Conservation (phyloP, 2,113 vertebrate species). For the Tursiops truncatus region DNA sequence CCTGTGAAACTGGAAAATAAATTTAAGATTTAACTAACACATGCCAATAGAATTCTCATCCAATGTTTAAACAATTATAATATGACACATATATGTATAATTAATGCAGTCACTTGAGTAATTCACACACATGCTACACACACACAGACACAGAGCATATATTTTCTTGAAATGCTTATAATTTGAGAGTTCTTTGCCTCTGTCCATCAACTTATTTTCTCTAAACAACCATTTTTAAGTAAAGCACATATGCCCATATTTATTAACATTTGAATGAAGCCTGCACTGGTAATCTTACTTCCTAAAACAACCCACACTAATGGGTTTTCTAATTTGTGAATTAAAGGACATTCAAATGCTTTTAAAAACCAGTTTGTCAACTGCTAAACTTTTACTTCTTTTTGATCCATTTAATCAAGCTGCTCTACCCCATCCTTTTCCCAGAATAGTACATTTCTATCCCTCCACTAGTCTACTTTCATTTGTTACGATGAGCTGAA, state of each 20-base stretch:
- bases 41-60: background rate
- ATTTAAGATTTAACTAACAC: background rate
- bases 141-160: background rate
- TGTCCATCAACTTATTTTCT: background rate
- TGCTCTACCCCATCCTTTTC: background rate
- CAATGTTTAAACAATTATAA: background rate
- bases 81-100: background rate
- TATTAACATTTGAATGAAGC: background rate
- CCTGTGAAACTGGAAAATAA: background rate
- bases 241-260: background rate
- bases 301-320: background rate
- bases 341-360: conserved; percentile 8
- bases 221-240: background rate
- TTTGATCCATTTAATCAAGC: conserved; percentile 11
- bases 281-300: background rate
- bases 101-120: background rate
- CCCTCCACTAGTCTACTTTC: background rate
- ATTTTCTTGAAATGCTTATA: conserved; percentile 22
- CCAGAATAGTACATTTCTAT: background rate
- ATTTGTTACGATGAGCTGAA: background rate
- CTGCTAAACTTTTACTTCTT: background rate
- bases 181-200: background rate
- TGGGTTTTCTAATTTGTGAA: background rate
- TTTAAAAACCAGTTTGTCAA: background rate
- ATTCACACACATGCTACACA: background rate